Conservation (phyloP, 2,797 vertebrate species). For the Hippoglossus hippoglossus region DNA sequence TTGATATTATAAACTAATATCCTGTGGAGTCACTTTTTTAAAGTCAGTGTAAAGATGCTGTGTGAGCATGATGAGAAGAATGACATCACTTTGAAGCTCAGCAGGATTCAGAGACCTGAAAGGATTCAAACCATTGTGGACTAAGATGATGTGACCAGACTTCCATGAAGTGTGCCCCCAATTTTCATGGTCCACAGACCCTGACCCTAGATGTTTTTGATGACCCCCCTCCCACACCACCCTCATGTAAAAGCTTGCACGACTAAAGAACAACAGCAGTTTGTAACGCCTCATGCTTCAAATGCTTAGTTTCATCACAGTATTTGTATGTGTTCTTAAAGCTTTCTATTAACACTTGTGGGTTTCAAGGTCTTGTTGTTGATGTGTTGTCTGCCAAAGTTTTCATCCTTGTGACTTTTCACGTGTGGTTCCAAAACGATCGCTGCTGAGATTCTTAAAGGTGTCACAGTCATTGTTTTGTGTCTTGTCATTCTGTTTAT, state of each 20-base stretch:
- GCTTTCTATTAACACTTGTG: constrained; percentile 1
- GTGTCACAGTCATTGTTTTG: constrained; percentile 3
- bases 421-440: constrained; percentile 32
- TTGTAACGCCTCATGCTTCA: constrained; percentile 8
- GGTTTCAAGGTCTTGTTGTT: constrained; percentile 15
- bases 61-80: neutral
- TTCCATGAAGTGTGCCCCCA: neutral
- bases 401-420: constrained; percentile 46
- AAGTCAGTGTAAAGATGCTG: constrained; percentile 2
- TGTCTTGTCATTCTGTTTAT: constrained; percentile 9
- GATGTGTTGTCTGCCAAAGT: constrained; percentile 62
- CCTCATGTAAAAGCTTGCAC: neutral
- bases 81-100: neutral
- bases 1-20: neutral
- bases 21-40: constrained; percentile 6
- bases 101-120: neutral
- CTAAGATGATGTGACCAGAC: neutral
- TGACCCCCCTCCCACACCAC: no score
- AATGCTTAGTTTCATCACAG: neutral
- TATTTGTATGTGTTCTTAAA: neutral
- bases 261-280: neutral
- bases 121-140: neutral
- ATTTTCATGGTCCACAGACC: neutral
- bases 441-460: constrained; percentile 11
- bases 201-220: neutral